Base-by-base conservation (phyloP, 1,140 invertebrate genomes). In the Spodoptera frugiperda region DNA sequence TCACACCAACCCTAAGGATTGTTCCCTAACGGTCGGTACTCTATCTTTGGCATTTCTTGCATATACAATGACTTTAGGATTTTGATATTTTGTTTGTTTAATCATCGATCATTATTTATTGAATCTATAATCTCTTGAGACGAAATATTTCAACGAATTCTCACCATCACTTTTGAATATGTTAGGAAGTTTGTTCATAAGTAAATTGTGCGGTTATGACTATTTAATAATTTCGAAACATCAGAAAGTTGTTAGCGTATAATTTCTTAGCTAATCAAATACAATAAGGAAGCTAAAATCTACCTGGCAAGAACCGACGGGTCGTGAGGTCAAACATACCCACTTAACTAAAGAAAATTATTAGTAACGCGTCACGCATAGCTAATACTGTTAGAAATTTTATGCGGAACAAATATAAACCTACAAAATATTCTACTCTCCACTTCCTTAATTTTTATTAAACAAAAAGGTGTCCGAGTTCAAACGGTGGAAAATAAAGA, bases 1-100 rank as follows among this genome's bases (percentile, higher is more conserved):
- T 93, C 90, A 92, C 78, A 81, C 73, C 81, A 82, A 79, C 88
- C 86, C 88, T 87, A 78, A 80, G 84, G 53, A 87, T 87, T 90
- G 82, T 87, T 87, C 82, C 76, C 82, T 85, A 70, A 78, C 78
- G 80, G 81, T 79, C 72, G 80, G 79, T 74, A 78, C 79, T 82
- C 54, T 83, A 72, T 86, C 80, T 84, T 83, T 70, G 75, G 71
- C 72, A 68, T 70, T 68, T 72, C 73, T 81, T 81, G 61, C 48
- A 68, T 71, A 67, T 65, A 77, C 33, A 51, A 54, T 19, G 77
- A 74, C 39, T 11, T 14, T 39, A 19, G 15, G n/a, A 54, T 82
- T 65, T 81, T 84, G 81, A 81, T 81, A 81, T 68, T 84, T 73
- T 73, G 46, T 73, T 73, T 73, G 55, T 73, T 61, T 61, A 73